A percentile compares a stretch with the other conserved stretches of the same genome.
These are phyloP conservation scores for Turdus rufiventris DNA, from an alignment of 2,113 vertebrate genomes.

Conservation along the genomic window DNA sequence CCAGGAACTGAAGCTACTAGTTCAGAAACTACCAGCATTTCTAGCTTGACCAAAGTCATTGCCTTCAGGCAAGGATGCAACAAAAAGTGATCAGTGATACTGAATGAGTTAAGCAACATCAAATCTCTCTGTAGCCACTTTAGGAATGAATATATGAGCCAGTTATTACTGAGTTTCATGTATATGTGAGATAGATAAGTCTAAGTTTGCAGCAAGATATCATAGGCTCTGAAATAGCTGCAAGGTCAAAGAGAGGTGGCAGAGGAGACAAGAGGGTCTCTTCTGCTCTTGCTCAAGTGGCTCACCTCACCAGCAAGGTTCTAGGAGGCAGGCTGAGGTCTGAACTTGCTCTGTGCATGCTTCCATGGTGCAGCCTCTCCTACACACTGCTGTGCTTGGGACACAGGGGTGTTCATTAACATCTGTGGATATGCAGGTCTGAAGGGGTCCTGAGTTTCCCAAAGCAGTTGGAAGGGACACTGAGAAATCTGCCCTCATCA, in stretches of 20 bases:
- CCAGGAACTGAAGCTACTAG: background rate
- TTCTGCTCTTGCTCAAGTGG: background rate
- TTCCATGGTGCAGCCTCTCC: background rate
- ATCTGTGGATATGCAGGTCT: background rate
- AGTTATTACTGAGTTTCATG: background rate
- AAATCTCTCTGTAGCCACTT: background rate
- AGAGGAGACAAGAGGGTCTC: background rate
- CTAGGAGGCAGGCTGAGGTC: background rate
- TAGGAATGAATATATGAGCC: background rate
- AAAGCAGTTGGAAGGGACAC: background rate
- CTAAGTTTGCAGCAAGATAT: background rate
- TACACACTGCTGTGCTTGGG: background rate
- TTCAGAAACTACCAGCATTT: slow-evolving; percentile 15
- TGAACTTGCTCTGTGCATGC: background rate
- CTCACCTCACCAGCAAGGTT: background rate
- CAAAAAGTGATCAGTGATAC: background rate
- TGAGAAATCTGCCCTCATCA: background rate
- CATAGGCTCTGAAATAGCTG: background rate
- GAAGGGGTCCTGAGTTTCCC: background rate
- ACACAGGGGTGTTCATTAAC: background rate
- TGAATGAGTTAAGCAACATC: background rate
- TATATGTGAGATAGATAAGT: background rate
- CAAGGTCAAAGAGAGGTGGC: background rate
- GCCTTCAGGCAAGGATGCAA: background rate
- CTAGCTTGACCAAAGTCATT: slow-evolving; percentile 5